Base-by-base conservation (phyloP, 2,113 vertebrate species). In the Nyctereutes procyonoides region DNA sequence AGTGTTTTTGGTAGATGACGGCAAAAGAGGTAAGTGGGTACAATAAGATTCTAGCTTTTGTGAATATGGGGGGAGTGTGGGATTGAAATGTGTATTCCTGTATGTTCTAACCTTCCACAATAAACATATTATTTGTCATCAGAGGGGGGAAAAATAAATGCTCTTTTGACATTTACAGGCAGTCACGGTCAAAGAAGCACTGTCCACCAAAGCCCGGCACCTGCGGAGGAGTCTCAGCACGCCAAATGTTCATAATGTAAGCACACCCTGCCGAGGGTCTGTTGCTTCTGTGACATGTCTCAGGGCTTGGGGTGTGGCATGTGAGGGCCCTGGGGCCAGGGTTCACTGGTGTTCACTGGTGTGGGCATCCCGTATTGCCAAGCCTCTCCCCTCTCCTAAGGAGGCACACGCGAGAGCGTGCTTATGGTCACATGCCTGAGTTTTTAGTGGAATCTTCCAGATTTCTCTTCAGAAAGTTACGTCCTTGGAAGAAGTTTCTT, bases 191-290 rank as follows among this genome's bases (percentile, higher is more conserved):
- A 99, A 99, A 98, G 99, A 99, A 98, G 99, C 99, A 0, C 98
- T 99, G 35, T 98, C 99, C 95, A 98, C 99, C 73, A 99, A 99
- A 98, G 99, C 98, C 0, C 99, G 99, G 98, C 99, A 99, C 98
- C 99, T 99, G n/a, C 99, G 99, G 77, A 99, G 99, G 90, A 99
- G 99, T 95, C 98, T 99, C 97, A 99, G 99, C 98, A 99, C 99
- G 16, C 99, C 99, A 0, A 99, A 99, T 2, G 99, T 99, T 80
- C 99, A 99, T 96, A 99, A 99, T 0, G 99, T 99, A 99, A 99
- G 99, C 97, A 1, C 1, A 0, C 4, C n/a, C n/a, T 13, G 0
- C 5, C 0, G 0, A 2, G 9, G 74, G 2, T 5, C 65, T 56
- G 65, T 7, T 30, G 0, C 38, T 20, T 19, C 0, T 0, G 0